phyloP scores from a whole-genome alignment of 2,113 vertebrate genomes.

The Zosterops borbonicus region DNA sequence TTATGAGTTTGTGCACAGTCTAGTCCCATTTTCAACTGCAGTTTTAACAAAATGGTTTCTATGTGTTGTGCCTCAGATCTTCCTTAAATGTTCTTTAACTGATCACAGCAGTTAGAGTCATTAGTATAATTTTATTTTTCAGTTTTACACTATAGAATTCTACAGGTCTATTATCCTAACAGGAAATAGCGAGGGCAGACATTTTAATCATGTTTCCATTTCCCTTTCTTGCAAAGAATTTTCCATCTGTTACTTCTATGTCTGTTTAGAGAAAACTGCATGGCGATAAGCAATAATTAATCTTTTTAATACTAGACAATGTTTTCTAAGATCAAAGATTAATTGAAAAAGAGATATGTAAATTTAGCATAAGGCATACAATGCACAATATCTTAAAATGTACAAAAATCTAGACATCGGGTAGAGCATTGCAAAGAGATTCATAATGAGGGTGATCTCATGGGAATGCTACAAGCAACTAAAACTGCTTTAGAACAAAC shows the following conservation, averaged over 20 bases:
- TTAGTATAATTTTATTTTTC: not conserved
- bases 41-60: conserved; percentile 6
- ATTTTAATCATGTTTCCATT: not conserved
- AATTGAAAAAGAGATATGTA: not conserved
- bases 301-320: not conserved
- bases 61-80: not conserved
- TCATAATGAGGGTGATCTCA: not conserved
- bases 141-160: not conserved
- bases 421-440: not conserved
- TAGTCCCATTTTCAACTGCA: not conserved
- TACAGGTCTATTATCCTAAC: not conserved
- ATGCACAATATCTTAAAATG: not conserved
- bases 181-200: not conserved
- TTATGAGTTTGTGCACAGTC: conserved; percentile 18
- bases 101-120: not conserved
- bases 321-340: not conserved
- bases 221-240: not conserved
- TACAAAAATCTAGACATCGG: not conserved
- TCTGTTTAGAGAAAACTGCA: not conserved
- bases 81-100: not conserved
- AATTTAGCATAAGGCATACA: not conserved
- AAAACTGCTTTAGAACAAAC: not conserved
- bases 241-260: not conserved
- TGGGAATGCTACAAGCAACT: not conserved
- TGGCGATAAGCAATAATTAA: not conserved